Percentiles rank a stretch among this genome's conserved stretches.
Evolutionary conservation across 2,797 vertebrate species (phyloP).

Genomic region (Tympanoctomys barrerae): DNA sequence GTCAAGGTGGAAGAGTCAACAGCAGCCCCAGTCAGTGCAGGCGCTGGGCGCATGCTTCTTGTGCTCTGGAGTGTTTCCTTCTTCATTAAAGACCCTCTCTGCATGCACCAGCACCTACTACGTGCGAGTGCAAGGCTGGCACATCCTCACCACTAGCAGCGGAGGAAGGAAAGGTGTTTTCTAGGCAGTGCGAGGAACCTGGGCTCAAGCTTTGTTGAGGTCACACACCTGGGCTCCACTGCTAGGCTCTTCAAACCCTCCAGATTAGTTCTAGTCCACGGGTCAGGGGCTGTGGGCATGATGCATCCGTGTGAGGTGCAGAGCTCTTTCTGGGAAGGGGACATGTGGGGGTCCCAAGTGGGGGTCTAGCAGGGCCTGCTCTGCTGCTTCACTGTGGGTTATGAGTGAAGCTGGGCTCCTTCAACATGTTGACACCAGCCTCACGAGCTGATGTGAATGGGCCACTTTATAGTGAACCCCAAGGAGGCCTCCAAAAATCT

Average conservation of each 20-base stretch:
- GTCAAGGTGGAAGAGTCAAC: fast-evolving
- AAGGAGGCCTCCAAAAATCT: background rate
- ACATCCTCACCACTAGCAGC: too few species aligned
- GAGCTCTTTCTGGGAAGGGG: background rate
- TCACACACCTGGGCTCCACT: background rate
- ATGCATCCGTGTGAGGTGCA: background rate
- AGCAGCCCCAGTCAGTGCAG: fast-evolving
- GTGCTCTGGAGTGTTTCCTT: background rate
- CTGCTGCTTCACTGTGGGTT: slow-evolving; percentile 25
- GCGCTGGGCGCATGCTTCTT: background rate
- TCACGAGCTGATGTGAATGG: background rate
- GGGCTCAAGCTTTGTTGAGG: background rate
- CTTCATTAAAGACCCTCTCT: background rate
- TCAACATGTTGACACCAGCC: background rate
- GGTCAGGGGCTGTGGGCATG: background rate
- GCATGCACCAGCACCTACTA: background rate
- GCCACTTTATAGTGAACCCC: slow-evolving; percentile 51
- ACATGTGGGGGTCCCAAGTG: background rate
- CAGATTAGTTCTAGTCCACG: background rate
- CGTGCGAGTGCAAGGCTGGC: too few species aligned
- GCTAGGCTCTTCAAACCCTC: background rate
- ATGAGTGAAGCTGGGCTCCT: slow-evolving; percentile 47
- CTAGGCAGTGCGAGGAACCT: background rate
- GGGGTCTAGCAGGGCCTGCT: background rate
- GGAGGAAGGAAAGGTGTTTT: background rate